These are phyloP conservation scores for Macrophya annulata DNA, from an alignment of 2,888 invertebrate genomes.

Conservation along the genomic window DNA sequence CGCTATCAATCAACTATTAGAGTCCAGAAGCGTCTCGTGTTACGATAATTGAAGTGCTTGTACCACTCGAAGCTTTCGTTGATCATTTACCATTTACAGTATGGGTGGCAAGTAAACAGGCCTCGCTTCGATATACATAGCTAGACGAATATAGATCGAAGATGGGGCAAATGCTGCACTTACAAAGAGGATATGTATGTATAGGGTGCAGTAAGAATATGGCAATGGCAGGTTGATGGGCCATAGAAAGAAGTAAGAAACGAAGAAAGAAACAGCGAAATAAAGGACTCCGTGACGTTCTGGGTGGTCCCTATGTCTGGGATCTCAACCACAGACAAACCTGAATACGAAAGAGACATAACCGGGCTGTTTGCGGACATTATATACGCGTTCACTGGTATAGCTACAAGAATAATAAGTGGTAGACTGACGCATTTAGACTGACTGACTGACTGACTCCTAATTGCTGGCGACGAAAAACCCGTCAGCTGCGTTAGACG, in stretches of 20 bases:
- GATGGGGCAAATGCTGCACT: conserved; percentile 22
- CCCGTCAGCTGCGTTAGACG: conserved; percentile 30
- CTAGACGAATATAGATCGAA: conserved; percentile 46
- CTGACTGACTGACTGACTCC: conserved; percentile 53
- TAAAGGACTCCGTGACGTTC: conserved; percentile 47
- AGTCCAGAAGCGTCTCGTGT: conserved; percentile 2
- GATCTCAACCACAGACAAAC: conserved; percentile 33
- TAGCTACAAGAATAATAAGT: conserved; percentile 45
- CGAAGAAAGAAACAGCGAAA: conserved; percentile 27
- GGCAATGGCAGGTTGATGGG: conserved; percentile 33
- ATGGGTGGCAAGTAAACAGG: not conserved
- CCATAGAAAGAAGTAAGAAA: conserved; percentile 38
- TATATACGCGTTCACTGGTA: conserved; percentile 20
- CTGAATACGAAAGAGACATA: conserved; percentile 43
- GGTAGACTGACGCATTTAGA: conserved; percentile 43
- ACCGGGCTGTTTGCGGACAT: conserved; percentile 48
- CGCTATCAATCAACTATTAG: not conserved
- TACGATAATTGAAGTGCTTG: conserved; percentile 9
- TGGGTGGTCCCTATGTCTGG: conserved; percentile 41
- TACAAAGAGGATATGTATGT: conserved; percentile 20
- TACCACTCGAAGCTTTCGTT: conserved; percentile 39
- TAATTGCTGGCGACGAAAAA: conserved; percentile 50
- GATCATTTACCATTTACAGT: conserved; percentile 24
- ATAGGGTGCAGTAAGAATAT: not conserved
- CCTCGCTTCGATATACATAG: not conserved